Conservation (phyloP, 2,797 vertebrate genomes). For the Chromis chromis region DNA sequence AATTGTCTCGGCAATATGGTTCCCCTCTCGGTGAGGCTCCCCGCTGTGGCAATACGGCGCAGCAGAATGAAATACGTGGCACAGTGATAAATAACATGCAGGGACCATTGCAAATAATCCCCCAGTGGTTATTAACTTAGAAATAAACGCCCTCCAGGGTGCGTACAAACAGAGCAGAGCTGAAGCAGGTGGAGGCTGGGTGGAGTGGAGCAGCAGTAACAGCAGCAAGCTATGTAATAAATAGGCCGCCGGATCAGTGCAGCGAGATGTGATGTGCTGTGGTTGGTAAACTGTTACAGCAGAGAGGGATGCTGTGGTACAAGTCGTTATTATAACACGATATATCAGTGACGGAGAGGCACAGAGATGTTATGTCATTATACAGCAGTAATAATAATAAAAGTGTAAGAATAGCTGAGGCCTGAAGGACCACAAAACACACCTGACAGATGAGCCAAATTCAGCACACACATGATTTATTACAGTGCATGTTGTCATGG, state of each 20-base stretch:
- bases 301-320: conserved; percentile 3
- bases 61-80: conserved; percentile 40
- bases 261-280: conserved; percentile 40
- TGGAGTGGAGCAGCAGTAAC: conserved; percentile 56
- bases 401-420: conserved; percentile 5
- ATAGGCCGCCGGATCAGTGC: conserved; percentile 49
- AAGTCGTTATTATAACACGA: not conserved
- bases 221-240: conserved; percentile 49
- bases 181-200: conserved; percentile 60
- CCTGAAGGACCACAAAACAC: conserved; percentile 22
- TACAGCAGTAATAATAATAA: not conserved
- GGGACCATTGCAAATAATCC: conserved; percentile 60
- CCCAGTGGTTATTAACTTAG: conserved; percentile 61
- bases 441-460: conserved; percentile 38
- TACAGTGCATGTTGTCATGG: conserved; percentile 28
- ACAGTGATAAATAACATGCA: conserved; percentile 52
- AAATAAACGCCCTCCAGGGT: conserved; percentile 61
- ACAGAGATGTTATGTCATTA: not conserved
- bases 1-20: conserved; percentile 12
- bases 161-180: conserved; percentile 51
- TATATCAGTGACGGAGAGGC: not conserved
- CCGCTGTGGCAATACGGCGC: conserved; percentile 18
- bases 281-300: conserved; percentile 31
- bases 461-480: conserved; percentile 3
- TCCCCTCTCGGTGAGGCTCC: conserved; percentile 7